Percentiles rank a stretch among this genome's conserved stretches.
These are phyloP conservation scores for Pseudoips prasinana DNA, from an alignment of 2,888 invertebrate genomes.

Conservation along the genomic window DNA sequence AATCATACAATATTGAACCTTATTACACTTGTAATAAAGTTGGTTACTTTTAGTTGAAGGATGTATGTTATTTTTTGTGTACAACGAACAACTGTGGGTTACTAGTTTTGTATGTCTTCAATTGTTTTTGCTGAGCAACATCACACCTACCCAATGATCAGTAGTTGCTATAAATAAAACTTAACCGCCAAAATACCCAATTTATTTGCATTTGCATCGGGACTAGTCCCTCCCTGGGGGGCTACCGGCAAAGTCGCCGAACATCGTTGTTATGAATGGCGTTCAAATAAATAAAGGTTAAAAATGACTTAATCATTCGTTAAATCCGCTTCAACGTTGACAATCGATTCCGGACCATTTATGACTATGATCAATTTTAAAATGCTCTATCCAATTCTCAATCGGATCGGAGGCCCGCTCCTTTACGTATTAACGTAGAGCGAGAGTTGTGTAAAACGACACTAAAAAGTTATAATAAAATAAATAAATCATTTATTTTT, in stretches of 20 bases:
- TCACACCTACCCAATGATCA: not conserved
- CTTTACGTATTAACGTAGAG: not conserved
- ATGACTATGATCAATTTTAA: not conserved
- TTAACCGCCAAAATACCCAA: not conserved
- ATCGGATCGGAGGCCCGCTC: not conserved
- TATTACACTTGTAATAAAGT: not conserved
- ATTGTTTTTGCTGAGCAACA: slow-evolving; percentile 10
- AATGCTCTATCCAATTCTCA: not conserved
- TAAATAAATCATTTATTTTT: no score
- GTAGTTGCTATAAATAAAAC: not conserved
- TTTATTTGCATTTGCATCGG: not conserved
- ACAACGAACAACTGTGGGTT: slow-evolving; percentile 19
- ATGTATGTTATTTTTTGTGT: not conserved
- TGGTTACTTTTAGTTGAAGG: not conserved
- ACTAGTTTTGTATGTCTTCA: slow-evolving; percentile 32
- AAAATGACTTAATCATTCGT: no score
- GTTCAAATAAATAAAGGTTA: no score
- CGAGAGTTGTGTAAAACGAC: no score
- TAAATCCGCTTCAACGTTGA: no score
- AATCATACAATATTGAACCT: slow-evolving; percentile 1
- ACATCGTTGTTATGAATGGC: no score
- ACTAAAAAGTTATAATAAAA: no score
- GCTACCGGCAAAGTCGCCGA: no score
- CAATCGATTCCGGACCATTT: no score
- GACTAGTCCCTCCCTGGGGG: no score